Evolutionary conservation across 2,888 invertebrate species (phyloP).

Genomic region (Oegoconia quadripuncta): DNA sequence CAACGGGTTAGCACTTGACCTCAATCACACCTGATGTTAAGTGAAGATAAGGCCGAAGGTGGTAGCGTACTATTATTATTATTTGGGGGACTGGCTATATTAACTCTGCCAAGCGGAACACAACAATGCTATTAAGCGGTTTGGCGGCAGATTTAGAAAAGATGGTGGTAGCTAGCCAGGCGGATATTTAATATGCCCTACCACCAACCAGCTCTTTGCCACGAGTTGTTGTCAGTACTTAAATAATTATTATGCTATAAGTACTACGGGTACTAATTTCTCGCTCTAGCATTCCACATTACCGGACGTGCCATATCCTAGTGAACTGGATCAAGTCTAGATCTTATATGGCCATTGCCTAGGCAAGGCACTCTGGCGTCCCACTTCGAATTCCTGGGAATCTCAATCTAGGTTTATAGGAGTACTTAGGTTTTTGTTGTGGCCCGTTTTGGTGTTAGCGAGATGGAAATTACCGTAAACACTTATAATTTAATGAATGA

Average conservation of each 20-base stretch:
- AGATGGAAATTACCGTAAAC: not conserved
- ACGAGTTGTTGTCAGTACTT: not conserved
- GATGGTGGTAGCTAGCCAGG: no score
- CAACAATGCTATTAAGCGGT: no score
- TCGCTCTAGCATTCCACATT: slow-evolving; percentile 10
- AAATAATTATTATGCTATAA: slow-evolving; percentile 5
- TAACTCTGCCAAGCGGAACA: no score
- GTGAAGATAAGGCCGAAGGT: no score
- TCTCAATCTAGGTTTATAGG: slow-evolving; percentile 30
- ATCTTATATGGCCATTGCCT: slow-evolving; percentile 21
- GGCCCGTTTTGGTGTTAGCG: not conserved
- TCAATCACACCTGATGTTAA: no score
- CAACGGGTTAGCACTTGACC: no score
- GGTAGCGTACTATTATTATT: no score
- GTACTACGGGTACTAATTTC: no score
- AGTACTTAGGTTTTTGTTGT: slow-evolving; percentile 2
- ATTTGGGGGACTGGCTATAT: no score
- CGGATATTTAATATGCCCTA: no score
- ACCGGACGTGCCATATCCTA: slow-evolving; percentile 18
- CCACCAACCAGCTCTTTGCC: no score
- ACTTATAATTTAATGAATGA: not conserved
- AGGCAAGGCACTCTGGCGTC: slow-evolving; percentile 25
- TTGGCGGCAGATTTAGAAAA: no score
- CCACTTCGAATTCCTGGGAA: slow-evolving; percentile 35
- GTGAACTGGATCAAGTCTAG: slow-evolving; percentile 10